These are phyloP conservation scores for Spodoptera litura DNA, from an alignment of 1,140 invertebrate genomes.

Conservation along the genomic window DNA sequence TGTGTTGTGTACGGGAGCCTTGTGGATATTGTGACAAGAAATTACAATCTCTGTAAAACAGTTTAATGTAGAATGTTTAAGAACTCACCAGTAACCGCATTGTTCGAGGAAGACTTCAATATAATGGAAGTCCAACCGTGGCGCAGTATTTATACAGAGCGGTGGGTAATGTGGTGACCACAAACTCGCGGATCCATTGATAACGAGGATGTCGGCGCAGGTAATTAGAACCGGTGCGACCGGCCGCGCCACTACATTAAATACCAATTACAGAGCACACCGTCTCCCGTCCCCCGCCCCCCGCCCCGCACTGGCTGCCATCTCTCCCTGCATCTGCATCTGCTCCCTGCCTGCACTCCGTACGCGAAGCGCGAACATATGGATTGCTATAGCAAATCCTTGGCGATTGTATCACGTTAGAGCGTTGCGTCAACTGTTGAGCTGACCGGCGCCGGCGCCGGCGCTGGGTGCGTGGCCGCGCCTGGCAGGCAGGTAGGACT, in stretches of 20 bases:
- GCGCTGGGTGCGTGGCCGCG: too few species aligned
- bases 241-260: background rate
- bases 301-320: background rate
- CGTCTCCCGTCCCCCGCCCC: background rate
- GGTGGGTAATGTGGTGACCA: constrained; percentile 10
- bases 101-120: background rate
- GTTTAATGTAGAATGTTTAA: too few species aligned
- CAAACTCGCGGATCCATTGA: background rate
- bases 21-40: background rate
- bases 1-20: too few species aligned
- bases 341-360: too few species aligned
- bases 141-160: background rate
- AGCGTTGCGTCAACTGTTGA: too few species aligned
- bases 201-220: background rate
- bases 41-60: background rate
- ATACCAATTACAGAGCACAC: background rate
- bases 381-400: too few species aligned
- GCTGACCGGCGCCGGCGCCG: too few species aligned
- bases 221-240: background rate
- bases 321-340: too few species aligned
- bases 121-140: background rate
- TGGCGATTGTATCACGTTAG: too few species aligned
- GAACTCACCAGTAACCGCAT: constrained; percentile 26
- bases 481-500: too few species aligned
- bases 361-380: too few species aligned